phyloP scores from a whole-genome alignment of 2,797 vertebrate species.

The Cynopterus sphinx region DNA sequence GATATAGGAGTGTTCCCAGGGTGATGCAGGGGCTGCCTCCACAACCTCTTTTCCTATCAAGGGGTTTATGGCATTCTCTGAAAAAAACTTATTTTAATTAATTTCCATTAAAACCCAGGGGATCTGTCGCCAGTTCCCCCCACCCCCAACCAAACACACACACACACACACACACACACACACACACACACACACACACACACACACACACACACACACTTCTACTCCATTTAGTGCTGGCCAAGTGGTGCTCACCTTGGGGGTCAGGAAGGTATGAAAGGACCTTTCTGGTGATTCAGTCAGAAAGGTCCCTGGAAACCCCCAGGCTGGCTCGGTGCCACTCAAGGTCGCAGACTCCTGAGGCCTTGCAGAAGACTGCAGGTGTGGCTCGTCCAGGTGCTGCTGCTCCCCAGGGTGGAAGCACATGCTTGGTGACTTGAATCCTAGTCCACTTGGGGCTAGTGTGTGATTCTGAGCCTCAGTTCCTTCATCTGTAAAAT shows the following conservation, averaged over 20 bases:
- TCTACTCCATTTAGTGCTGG: neutral
- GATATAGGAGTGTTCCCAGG: neutral
- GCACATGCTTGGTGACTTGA: rapidly evolving
- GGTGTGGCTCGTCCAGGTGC: neutral
- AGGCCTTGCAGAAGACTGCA: neutral
- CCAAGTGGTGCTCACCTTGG: neutral
- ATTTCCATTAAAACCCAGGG: neutral
- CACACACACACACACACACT: rapidly evolving
- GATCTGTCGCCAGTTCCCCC: too few relatives aligned
- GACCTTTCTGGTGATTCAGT: neutral
- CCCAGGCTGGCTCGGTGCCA: neutral
- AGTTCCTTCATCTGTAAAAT: neutral
- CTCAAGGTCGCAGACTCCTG: neutral
- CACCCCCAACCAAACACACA: neutral
- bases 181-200: too few relatives aligned
- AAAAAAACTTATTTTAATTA: neutral
- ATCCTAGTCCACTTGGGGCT: neutral
- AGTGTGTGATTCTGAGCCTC: neutral
- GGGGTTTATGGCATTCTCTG: neutral
- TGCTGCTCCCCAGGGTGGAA: rapidly evolving
- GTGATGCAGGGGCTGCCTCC: neutral
- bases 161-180: too few relatives aligned
- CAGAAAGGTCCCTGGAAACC: neutral
- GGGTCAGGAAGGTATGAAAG: neutral
- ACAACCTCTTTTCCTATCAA: neutral